Conservation (phyloP, 2,113 vertebrate species). For the Pterophyllum scalare region DNA sequence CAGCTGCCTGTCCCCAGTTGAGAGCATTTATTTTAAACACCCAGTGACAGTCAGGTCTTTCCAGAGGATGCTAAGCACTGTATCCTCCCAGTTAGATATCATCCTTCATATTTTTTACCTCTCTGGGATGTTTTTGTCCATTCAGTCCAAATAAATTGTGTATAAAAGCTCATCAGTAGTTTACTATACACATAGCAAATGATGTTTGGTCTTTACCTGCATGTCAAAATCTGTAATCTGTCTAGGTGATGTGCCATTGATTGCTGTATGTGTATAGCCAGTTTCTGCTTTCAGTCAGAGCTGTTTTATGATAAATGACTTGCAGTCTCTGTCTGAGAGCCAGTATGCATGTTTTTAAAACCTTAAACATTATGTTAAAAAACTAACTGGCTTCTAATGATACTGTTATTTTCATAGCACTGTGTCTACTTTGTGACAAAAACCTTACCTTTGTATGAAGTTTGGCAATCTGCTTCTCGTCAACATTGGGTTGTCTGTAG, state of each 20-base stretch:
- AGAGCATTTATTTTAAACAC: neutral
- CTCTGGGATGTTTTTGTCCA: neutral
- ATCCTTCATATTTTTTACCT: neutral
- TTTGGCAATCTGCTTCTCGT: slow-evolving; percentile 86
- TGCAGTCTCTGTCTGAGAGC: neutral
- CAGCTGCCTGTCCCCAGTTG: neutral
- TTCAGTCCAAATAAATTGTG: neutral
- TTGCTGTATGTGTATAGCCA: neutral
- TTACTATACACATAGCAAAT: neutral
- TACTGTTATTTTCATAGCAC: neutral
- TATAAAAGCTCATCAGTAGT: neutral
- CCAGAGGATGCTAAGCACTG: neutral
- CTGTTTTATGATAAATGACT: neutral
- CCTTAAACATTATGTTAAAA: neutral
- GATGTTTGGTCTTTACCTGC: neutral
- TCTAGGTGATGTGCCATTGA: neutral
- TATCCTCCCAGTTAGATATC: neutral
- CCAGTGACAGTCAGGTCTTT: neutral
- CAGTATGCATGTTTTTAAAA: neutral
- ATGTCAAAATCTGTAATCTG: neutral
- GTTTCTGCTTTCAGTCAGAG: neutral
- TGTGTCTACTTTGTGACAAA: neutral
- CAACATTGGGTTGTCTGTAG: slow-evolving; percentile 79
- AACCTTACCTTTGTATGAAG: slow-evolving; percentile 83
- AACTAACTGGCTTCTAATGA: neutral